Conservation (phyloP, 2,888 invertebrate species). For the Pseudeuparius sepicola region DNA sequence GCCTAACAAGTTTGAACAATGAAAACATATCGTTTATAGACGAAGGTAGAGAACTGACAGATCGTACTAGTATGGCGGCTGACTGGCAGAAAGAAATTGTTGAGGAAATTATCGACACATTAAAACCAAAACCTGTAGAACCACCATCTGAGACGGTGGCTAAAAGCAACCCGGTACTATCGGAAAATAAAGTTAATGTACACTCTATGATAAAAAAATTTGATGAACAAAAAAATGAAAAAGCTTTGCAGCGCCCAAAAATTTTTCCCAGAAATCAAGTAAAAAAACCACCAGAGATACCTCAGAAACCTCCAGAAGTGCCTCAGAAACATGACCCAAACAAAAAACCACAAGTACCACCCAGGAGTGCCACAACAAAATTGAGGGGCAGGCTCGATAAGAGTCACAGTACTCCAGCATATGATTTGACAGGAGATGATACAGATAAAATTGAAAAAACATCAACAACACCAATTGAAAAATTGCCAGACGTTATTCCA, state of each 20-base stretch:
- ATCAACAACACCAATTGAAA: conserved; percentile 13
- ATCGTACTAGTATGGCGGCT: conserved; percentile 37
- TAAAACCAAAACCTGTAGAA: conserved; percentile 22
- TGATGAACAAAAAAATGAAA: conserved; percentile 28
- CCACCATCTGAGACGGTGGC: conserved; percentile 9
- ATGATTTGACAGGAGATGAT: conserved; percentile 44
- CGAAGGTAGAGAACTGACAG: conserved; percentile 36
- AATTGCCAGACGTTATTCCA: conserved; percentile 22
- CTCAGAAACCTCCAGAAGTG: conserved; percentile 31
- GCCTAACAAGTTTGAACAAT: conserved; percentile 35
- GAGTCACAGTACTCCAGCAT: conserved; percentile 74
- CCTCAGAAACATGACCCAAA: conserved; percentile 27
- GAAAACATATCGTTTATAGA: conserved; percentile 38
- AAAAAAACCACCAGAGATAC: conserved; percentile 34
- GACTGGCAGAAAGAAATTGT: conserved; percentile 33
- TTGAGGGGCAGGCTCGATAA: conserved; percentile 59
- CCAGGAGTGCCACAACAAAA: conserved; percentile 30
- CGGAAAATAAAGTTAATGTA: conserved; percentile 36
- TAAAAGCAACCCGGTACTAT: conserved; percentile 30
- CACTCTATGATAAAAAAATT: conserved; percentile 38
- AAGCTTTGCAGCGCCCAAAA: conserved; percentile 27
- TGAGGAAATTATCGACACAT: conserved; percentile 29
- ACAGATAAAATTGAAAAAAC: conserved; percentile 8
- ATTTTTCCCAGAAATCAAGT: conserved; percentile 29
- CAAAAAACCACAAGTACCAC: conserved; percentile 34